Conservation (phyloP, 2,888 invertebrate species). For the Fragum fragum region DNA sequence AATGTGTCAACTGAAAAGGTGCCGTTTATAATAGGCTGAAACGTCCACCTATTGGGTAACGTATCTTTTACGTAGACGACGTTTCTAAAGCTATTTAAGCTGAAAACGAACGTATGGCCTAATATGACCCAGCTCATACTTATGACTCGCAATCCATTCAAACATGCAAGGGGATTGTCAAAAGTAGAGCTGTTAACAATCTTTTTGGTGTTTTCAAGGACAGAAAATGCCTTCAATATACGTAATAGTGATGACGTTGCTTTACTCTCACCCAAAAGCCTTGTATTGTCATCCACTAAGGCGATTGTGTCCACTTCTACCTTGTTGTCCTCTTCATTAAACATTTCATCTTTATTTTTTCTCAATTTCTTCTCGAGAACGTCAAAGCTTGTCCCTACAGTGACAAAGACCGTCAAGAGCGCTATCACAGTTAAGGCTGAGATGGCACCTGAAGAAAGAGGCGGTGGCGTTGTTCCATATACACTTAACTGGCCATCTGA, state of each 20-base stretch:
- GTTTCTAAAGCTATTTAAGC: background rate
- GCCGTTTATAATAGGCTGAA: constrained; percentile 73
- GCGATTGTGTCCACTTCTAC: background rate
- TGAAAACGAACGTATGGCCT: constrained; percentile 78
- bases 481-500: background rate
- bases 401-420: background rate
- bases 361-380: background rate
- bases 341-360: too few relatives aligned
- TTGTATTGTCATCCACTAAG: background rate
- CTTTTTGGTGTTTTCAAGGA: constrained; percentile 65
- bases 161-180: constrained; percentile 88
- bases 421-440: background rate
- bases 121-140: constrained; percentile 82
- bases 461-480: background rate
- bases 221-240: constrained; percentile 64
- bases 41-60: background rate
- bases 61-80: background rate
- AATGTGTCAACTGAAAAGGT: constrained; percentile 82
- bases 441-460: background rate
- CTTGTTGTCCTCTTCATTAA: background rate
- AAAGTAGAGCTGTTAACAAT: constrained; percentile 65
- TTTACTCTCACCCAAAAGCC: background rate
- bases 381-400: constrained; percentile 2
- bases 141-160: constrained; percentile 90
- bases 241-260: background rate